A percentile compares a stretch with the other conserved stretches of the same genome.
These are phyloP conservation scores for Solenopsis fugax DNA, from an alignment of 1,140 invertebrate species.

Conservation along the genomic window DNA sequence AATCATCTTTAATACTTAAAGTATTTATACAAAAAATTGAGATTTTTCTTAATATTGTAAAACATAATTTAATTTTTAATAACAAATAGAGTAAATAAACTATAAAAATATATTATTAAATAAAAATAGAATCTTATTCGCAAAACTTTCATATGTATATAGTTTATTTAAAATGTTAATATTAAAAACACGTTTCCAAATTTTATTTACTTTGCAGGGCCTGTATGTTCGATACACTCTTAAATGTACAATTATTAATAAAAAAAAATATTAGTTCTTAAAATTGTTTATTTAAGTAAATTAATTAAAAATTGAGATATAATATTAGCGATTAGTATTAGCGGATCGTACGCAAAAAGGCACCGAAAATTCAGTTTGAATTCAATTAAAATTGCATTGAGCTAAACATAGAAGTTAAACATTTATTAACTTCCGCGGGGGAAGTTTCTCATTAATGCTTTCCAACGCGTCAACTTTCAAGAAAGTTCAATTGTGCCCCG, in stretches of 20 bases:
- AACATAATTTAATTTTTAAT: too few relatives aligned
- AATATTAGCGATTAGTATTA: not conserved
- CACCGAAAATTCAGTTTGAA: not conserved
- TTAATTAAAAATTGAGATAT: not conserved
- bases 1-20: too few relatives aligned
- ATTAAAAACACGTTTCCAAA: too few relatives aligned
- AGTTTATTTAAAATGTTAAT: too few relatives aligned
- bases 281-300: not conserved
- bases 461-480: not conserved
- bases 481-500: not conserved
- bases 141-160: too few relatives aligned
- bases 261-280: not conserved
- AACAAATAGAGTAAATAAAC: too few relatives aligned
- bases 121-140: too few relatives aligned
- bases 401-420: not conserved
- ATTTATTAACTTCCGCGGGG: not conserved
- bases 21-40: too few relatives aligned
- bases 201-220: too few relatives aligned
- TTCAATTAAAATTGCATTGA: not conserved
- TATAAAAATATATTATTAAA: too few relatives aligned
- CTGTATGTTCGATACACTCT: too few relatives aligned
- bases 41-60: too few relatives aligned
- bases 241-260: not conserved
- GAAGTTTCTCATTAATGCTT: not conserved
- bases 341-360: not conserved